Percentiles rank a stretch among this genome's conserved stretches.
Conservation (phyloP, 2,113 vertebrate genomes). For the Bombycilla garrulus region DNA sequence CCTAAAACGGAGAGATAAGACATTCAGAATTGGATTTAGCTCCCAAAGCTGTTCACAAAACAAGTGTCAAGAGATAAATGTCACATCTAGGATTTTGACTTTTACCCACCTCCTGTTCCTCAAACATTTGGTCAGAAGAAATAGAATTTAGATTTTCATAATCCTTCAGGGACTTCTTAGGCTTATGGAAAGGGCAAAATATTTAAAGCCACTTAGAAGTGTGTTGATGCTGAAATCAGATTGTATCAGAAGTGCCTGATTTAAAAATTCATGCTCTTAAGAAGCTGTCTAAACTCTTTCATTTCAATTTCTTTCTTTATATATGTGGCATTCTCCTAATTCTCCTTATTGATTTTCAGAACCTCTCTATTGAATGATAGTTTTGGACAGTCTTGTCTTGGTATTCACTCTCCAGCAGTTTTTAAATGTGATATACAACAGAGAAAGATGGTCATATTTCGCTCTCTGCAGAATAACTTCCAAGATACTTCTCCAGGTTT, state of each 20-base stretch:
- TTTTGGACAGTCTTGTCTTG: background rate
- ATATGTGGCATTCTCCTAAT: background rate
- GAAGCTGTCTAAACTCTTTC: background rate
- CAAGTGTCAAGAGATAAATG: slow-evolving; percentile 6
- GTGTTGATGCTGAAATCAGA: slow-evolving; percentile 10
- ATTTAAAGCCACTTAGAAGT: slow-evolving; percentile 16
- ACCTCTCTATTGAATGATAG: background rate
- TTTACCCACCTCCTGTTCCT: slow-evolving; percentile 3
- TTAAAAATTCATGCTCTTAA: slow-evolving; percentile 8
- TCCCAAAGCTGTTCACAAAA: background rate
- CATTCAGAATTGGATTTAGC: background rate
- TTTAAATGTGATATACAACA: background rate
- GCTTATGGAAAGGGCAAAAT: slow-evolving; percentile 5
- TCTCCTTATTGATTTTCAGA: background rate
- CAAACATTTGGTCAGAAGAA: slow-evolving; percentile 34
- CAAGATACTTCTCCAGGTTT: background rate
- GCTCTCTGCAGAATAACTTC: background rate
- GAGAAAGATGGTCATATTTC: background rate
- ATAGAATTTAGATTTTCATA: slow-evolving; percentile 2
- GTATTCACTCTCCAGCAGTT: background rate
- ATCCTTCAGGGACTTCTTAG: background rate
- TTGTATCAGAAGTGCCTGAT: background rate
- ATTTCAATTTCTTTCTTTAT: background rate
- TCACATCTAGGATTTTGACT: background rate
- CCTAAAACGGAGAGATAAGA: background rate